Conservation (phyloP, 2,888 invertebrate genomes). For the Coelogynopora nodosa region DNA sequence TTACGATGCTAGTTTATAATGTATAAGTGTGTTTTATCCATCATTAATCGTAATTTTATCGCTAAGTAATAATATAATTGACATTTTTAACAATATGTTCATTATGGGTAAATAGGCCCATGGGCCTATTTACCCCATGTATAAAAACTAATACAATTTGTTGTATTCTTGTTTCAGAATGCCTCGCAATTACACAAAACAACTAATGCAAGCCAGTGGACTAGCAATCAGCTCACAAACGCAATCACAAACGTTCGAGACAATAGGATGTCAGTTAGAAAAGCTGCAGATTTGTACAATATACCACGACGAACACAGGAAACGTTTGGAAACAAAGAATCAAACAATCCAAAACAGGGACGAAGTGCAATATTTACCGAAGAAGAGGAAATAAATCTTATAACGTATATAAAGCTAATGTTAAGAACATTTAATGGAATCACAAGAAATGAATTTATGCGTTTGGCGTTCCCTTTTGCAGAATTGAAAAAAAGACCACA, state of each 20-base stretch:
- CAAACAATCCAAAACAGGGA: constrained; percentile 12
- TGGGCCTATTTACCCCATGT: background rate
- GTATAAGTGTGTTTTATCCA: background rate
- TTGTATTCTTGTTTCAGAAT: constrained; percentile 1
- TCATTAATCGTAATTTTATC: constrained; percentile 8
- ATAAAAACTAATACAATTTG: constrained; percentile 11
- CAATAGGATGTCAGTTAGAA: background rate
- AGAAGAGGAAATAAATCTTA: constrained; percentile 7
- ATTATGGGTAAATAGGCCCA: constrained; percentile 18
- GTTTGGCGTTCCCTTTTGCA: background rate
- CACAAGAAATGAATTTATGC: background rate
- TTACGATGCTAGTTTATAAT: background rate
- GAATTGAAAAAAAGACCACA: background rate
- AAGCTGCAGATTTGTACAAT: constrained; percentile 2
- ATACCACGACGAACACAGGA: background rate
- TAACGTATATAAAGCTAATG: background rate
- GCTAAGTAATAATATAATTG: constrained; percentile 10
- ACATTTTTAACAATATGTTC: background rate
- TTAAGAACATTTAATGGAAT: background rate
- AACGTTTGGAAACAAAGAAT: constrained; percentile 10
- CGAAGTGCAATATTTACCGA: background rate
- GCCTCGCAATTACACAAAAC: constrained; percentile 12
- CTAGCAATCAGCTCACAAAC: background rate
- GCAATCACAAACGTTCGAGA: background rate
- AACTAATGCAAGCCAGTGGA: constrained; percentile 7